Base-by-base conservation (phyloP, 1,140 invertebrate genomes). In the Lineus longissimus region DNA sequence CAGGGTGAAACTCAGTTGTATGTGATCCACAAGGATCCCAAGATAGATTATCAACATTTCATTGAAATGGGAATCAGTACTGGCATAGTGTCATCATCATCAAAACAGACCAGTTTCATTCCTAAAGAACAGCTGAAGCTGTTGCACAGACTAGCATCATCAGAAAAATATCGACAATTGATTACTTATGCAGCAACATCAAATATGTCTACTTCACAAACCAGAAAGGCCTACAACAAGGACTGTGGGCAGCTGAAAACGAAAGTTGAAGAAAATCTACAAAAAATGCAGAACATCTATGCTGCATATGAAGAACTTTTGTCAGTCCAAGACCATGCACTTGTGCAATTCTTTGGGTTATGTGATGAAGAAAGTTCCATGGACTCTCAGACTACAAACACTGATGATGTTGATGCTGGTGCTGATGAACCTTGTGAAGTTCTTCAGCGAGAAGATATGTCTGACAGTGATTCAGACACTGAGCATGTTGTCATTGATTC, bases 131-230 rank as follows among this genome's bases (percentile, higher is more conserved):
- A 51, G 47, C 25, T 51, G 6, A 4, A 51, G 47, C 47, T 51
- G n/a, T 27, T 51, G 47, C 47, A 51, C 4, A 23, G n/a, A 9
- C 47, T 51, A 7, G 47, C 47, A 51, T 51, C 47, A 51, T 7
- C 19, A 7, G 47, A 51, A 27, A 51, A 51, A 51, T 6, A 51
- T 51, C 47, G 47, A 27, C 6, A 51, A 6, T 51, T 51, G 25
- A 19, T 51, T n/a, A 51, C 47, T 51, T 51, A 51, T 51, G 47
- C 47, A 23, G 47, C 47, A 51, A 51, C 47, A 23, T 19, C 47
- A 51, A 51, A 51, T 4, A 4, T 51, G 25, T 51, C 47, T 7
- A n/a, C 47, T 51, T 7, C 4, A 9, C 6, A 51, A 51, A 27
- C 47, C 9, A 4, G 47, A 27, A 51, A 7, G 47, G 25, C 25